Evolutionary conservation across 2,888 invertebrate genomes (phyloP), one percentile per base, ranked within the genome.

Genomic region (Abrostola tripartita): DNA sequence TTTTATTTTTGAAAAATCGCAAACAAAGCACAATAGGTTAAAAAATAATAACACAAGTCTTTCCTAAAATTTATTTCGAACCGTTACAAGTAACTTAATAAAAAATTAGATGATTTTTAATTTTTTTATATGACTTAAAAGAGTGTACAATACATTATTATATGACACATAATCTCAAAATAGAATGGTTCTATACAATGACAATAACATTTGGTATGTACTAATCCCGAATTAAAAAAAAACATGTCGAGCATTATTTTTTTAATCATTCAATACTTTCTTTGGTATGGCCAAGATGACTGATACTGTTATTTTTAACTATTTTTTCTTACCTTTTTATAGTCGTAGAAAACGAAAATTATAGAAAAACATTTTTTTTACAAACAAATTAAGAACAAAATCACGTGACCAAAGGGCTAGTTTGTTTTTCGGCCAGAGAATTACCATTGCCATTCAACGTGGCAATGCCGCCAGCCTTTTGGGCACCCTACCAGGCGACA

Each of bases 111-210:
- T 51, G 59, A 61, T 54, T 59, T 60, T 74, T 65, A 68, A 51
- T 5, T 37, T 63, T 63, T 71, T 73, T 78, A 70, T 61, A 73
- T 65, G 78, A 78, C 70, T 59, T 71, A 66, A 53, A 63, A 60
- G 61, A 68, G 81, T 69, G 79, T 83, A 81, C 71, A 80, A 71
- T 81, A 68, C 72, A 76, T 81, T 83, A 84, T 81, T 82, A 82
- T 81, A 86, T 83, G 89, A 89, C 89, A 89, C 88, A 81, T 90
- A 91, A 92, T 92, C 91, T 92, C 92, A 90, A 91, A 90, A 90
- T 88, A 91, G 86, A 88, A 81, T 85, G 84, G 51, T 84, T 87
- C 81, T 90, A 87, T 90, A 90, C 89, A 89, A 83, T 86, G 86
- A 78, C 81, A 81, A 85, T 87, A 81, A 83, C 75, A 83, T 84